Evolutionary conservation across 2,797 vertebrate genomes (phyloP), one percentile per base, ranked within the genome.

Genomic region (Lutjanus campechanus): DNA sequence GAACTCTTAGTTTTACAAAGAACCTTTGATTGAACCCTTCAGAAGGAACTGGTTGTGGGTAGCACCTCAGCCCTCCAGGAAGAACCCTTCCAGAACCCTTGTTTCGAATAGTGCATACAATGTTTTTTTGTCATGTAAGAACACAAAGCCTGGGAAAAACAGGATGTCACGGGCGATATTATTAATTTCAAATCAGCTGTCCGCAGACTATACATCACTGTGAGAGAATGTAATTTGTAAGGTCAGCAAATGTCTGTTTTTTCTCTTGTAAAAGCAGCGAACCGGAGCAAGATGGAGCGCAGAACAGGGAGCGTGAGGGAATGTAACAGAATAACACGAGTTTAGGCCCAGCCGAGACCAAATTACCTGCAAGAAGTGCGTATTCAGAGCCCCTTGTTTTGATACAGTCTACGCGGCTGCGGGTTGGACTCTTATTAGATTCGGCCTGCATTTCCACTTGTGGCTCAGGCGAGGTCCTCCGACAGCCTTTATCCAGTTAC

Each of bases 401-500:
- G 73, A 80, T 87, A 80, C 54, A 56, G 86, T 89, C 86, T 82
- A 43, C 81, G 17, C 63, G n/a, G 60, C 84, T 80, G 82, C 10
- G 49, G 80, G 69, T 87, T 70, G 62, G 51, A 58, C 68, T 81
- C 85, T 85, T 86, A 85, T 91, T 91, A 83, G 85, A 83, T 82
- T 85, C 64, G 7, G 62, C 61, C 80, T 73, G 85, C 40, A 43
- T 84, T 91, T 92, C 83, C 76, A 89, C 86, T 92, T 59, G 78
- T 40, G 79, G 85, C 84, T 64, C 58, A 63, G 75, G 58, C 65
- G 11, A 75, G 74, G 65, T 81, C 76, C 72, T 73, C 73, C 12
- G 65, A 76, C 73, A 71, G 75, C 79, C 75, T 91, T 87, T 73
- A 89, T 90, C 89, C 87, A 67, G 90, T 91, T 92, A 82, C 69